Conservation (phyloP, 2,797 vertebrate species). For the Pelodytes ibericus region DNA sequence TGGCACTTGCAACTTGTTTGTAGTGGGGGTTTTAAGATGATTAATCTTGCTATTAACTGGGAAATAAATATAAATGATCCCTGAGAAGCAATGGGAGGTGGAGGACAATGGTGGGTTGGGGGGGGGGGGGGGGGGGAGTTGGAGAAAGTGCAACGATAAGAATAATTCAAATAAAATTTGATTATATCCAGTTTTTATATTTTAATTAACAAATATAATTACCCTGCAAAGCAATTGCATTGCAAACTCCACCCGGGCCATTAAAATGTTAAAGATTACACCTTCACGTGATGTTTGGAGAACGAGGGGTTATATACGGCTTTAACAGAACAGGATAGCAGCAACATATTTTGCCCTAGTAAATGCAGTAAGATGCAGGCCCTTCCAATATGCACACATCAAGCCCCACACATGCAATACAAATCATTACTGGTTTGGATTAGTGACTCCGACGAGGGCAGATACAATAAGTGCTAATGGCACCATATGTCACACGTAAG, state of each 20-base stretch:
- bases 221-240: too few species aligned
- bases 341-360: background rate
- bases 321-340: too few species aligned
- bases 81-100: conserved; percentile 7
- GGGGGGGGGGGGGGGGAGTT: too few species aligned
- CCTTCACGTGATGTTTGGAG: too few species aligned
- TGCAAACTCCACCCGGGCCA: too few species aligned
- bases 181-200: too few species aligned
- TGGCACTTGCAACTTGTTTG: background rate
- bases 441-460: background rate
- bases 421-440: background rate
- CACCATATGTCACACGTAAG: background rate
- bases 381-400: background rate
- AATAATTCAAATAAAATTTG: too few species aligned
- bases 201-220: too few species aligned
- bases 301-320: too few species aligned
- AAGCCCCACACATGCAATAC: background rate
- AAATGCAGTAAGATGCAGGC: background rate
- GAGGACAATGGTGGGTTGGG: too few species aligned
- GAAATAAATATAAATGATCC: background rate
- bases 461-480: background rate
- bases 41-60: background rate
- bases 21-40: background rate
- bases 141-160: too few species aligned
- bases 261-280: too few species aligned